Percentiles rank a stretch among this genome's conserved stretches.
Evolutionary conservation across 2,888 invertebrate species (phyloP).

Genomic region (Yponomeuta plumbellus): DNA sequence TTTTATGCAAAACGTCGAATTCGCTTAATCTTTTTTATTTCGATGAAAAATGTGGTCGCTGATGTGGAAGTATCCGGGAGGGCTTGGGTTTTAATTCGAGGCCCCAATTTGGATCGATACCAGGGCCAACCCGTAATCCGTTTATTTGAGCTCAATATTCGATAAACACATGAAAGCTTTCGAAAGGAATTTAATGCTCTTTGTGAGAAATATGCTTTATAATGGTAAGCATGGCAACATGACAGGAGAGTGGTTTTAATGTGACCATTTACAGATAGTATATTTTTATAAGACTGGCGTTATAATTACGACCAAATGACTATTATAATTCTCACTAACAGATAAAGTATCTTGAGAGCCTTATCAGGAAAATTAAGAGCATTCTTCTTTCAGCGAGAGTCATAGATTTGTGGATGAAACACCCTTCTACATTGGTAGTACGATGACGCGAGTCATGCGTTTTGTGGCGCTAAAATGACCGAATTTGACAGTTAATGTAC

Average conservation of each 20-base stretch:
- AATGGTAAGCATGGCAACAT: neutral
- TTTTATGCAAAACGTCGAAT: neutral
- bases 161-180: neutral
- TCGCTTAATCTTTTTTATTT: neutral
- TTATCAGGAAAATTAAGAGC: too few species aligned
- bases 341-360: too few species aligned
- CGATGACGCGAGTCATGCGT: too few species aligned
- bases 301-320: too few species aligned
- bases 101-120: neutral
- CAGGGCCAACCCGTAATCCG: neutral
- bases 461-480: too few species aligned
- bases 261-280: neutral
- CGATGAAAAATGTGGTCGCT: neutral
- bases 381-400: too few species aligned
- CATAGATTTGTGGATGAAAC: too few species aligned
- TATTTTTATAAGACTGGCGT: too few species aligned
- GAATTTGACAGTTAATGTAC: too few species aligned
- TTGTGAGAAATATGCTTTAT: neutral
- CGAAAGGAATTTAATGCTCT: neutral
- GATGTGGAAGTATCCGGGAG: neutral
- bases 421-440: too few species aligned
- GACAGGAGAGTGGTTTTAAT: neutral
- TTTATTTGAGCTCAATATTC: neutral
- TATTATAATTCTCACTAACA: too few species aligned
- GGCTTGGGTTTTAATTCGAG: neutral